These are phyloP conservation scores for Lasioglossum baleicum DNA, from an alignment of 1,140 invertebrate genomes.

Conservation along the genomic window DNA sequence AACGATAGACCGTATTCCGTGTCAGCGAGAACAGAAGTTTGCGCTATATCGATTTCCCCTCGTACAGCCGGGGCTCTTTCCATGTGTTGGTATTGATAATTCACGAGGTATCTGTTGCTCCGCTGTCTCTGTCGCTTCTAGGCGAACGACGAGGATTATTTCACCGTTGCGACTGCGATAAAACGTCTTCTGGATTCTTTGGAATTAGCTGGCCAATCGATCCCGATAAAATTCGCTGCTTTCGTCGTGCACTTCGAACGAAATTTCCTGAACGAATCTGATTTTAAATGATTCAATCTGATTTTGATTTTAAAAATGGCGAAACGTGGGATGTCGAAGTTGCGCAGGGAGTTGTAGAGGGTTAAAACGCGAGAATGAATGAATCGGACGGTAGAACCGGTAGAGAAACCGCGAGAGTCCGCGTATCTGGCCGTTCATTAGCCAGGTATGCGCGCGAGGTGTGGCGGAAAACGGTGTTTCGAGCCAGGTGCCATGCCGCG, in stretches of 20 bases:
- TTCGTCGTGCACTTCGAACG: no score
- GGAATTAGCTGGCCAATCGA: no score
- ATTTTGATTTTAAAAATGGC: no score
- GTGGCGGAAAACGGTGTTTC: constrained; percentile 18
- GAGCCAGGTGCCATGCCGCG: neutral
- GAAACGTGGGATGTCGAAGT: no score
- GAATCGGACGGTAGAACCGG: neutral
- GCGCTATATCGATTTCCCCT: constrained; percentile 37
- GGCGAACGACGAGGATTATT: neutral
- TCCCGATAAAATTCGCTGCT: no score
- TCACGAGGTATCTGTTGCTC: constrained; percentile 19
- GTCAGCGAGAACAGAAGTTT: constrained; percentile 27
- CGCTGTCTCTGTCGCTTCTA: neutral
- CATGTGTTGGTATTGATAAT: constrained; percentile 27
- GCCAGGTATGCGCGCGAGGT: constrained; percentile 20
- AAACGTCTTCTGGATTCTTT: no score
- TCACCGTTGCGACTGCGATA: neutral
- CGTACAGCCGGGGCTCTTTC: constrained; percentile 13
- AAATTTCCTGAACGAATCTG: no score
- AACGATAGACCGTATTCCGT: constrained; percentile 23
- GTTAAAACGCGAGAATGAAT: neutral
- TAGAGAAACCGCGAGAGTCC: neutral
- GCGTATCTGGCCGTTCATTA: constrained; percentile 31
- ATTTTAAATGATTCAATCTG: no score
- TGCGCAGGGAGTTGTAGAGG: no score